phyloP scores from a whole-genome alignment of 2,888 invertebrate genomes.

The Embidobia sp. region DNA sequence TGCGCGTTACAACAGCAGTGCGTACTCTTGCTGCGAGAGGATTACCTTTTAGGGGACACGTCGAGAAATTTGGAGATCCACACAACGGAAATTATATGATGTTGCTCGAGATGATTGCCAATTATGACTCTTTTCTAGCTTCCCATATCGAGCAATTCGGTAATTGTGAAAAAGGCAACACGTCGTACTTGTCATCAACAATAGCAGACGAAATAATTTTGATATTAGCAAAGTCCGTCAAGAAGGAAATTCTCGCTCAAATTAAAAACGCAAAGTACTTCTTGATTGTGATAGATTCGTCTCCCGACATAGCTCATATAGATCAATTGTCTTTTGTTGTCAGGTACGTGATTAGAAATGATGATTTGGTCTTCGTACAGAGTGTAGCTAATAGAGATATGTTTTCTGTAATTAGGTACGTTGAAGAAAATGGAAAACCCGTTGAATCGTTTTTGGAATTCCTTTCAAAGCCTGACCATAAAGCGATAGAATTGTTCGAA shows the following conservation, averaged over 20 bases:
- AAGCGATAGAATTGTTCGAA: slow-evolving; percentile 10
- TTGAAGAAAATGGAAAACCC: slow-evolving; percentile 14
- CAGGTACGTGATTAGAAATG: too few species aligned
- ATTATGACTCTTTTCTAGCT: slow-evolving; percentile 58
- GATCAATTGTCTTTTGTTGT: slow-evolving; percentile 56
- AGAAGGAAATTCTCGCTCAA: slow-evolving; percentile 17
- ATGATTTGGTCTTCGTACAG: slow-evolving; percentile 69
- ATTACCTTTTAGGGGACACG: slow-evolving; percentile 66
- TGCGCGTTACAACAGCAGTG: slow-evolving; percentile 55
- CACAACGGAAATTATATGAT: slow-evolving; percentile 71
- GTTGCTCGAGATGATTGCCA: slow-evolving; percentile 70
- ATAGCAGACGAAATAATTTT: slow-evolving; percentile 22
- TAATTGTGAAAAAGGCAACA: slow-evolving; percentile 34
- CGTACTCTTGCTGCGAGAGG: slow-evolving; percentile 64
- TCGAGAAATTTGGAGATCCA: slow-evolving; percentile 65
- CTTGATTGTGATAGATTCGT: slow-evolving; percentile 69
- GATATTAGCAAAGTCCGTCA: slow-evolving; percentile 24
- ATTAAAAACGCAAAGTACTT: slow-evolving; percentile 42
- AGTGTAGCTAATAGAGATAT: too few species aligned
- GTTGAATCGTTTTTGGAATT: slow-evolving; percentile 31
- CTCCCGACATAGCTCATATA: slow-evolving; percentile 64
- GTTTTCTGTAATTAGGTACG: slow-evolving; percentile 11
- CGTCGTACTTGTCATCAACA: slow-evolving; percentile 36
- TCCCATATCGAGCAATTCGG: slow-evolving; percentile 30
- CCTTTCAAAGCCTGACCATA: slow-evolving; percentile 20